These are phyloP conservation scores for Caenorhabditis zanzibari DNA, from an alignment of 2,888 invertebrate species.

Conservation along the genomic window DNA sequence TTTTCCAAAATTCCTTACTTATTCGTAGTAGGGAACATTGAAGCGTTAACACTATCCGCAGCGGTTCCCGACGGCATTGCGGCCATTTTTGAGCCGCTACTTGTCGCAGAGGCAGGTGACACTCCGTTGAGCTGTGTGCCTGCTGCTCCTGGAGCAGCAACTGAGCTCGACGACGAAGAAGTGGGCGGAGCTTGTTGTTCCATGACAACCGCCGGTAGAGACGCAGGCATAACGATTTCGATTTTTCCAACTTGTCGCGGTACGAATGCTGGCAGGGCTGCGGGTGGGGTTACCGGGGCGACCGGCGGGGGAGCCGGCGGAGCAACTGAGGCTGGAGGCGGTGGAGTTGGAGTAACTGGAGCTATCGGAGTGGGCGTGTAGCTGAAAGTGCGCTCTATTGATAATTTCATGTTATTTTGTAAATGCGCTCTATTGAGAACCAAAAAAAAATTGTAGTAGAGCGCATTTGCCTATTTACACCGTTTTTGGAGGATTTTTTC, in stretches of 20 bases:
- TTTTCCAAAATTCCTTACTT: constrained; percentile 3
- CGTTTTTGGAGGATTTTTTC: too few relatives aligned
- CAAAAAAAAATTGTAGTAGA: too few relatives aligned
- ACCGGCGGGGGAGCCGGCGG: constrained; percentile 1
- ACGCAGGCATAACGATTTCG: constrained; percentile 46
- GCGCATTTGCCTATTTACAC: too few relatives aligned
- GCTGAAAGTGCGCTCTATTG: background rate
- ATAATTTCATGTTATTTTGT: background rate
- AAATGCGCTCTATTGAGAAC: too few relatives aligned
- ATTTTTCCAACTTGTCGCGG: constrained; percentile 49
- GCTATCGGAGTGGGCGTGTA: background rate
- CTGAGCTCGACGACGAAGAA: background rate
- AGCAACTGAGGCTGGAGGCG: background rate
- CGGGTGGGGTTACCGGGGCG: background rate
- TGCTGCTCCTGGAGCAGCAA: background rate
- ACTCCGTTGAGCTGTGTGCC: background rate
- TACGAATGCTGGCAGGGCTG: constrained; percentile 32
- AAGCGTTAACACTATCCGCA: background rate
- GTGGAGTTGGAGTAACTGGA: constrained; percentile 1
- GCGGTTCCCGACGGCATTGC: background rate
- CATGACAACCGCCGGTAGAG: constrained; percentile 11
- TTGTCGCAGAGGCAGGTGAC: background rate
- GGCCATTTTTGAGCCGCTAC: background rate
- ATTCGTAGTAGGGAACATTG: constrained; percentile 4
- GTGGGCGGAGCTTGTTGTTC: background rate